Percentiles rank a stretch among this genome's conserved stretches.
Evolutionary conservation across 92 coral and sea anemone species (phyloP).

Genomic region (Heteractis magnifica): DNA sequence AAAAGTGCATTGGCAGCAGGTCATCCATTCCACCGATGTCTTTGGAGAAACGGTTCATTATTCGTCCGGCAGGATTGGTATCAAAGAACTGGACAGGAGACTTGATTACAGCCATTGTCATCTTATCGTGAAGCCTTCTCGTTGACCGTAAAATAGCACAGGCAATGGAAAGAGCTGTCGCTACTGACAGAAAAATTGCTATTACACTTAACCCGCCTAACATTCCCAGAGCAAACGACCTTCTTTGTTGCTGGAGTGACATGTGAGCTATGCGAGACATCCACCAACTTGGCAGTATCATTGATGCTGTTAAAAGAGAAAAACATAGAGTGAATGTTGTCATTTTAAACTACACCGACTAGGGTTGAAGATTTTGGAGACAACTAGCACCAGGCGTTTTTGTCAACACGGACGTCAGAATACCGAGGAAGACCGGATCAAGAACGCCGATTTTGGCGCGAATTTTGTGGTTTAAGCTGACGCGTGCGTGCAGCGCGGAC

Average conservation of each 20-base stretch:
- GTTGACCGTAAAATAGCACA: conserved; percentile 41
- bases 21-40: conserved; percentile 57
- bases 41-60: conserved; percentile 62
- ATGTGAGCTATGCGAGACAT: conserved; percentile 46
- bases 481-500: no score
- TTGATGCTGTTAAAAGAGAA: background rate
- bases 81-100: conserved; percentile 67
- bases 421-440: no score
- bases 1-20: conserved; percentile 37
- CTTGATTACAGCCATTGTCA: conserved; percentile 53
- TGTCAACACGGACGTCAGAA: no score
- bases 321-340: background rate
- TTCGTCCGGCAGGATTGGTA: conserved; percentile 62
- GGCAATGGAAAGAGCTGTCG: conserved; percentile 9
- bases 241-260: conserved; percentile 40
- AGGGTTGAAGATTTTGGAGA: no score
- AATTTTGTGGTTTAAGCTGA: no score
- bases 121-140: conserved; percentile 54
- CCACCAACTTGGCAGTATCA: conserved; percentile 27
- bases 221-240: conserved; percentile 26
- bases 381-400: no score
- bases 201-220: conserved; percentile 45
- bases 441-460: no score
- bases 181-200: conserved; percentile 31
- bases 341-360: no score